Base-by-base conservation (phyloP, 2,888 invertebrate species). In the Laspeyria flexula region DNA sequence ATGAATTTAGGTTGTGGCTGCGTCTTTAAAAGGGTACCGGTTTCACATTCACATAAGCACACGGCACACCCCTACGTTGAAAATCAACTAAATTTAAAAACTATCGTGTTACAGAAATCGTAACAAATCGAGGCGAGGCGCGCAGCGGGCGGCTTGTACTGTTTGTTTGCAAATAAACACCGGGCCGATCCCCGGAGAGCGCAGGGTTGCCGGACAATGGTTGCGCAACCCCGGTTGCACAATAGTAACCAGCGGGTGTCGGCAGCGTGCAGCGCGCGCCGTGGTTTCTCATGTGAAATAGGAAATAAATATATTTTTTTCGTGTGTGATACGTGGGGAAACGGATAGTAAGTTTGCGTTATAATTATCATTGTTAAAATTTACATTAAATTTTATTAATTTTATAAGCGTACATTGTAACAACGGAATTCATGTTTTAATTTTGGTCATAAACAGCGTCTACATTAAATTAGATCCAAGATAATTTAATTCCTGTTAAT, bases 151-250 rank as follows among this genome's bases (percentile, higher is more conserved):
- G 85, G 84, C 53, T 72, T 81, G 69, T 74, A 77, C 71, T 69
- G 77, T 78, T 75, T 90, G 90, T 91, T 90, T 91, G 90, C 91
- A 91, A 91, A 91, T 90, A 91, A 88, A 89, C 91, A 91, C 84
- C 88, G 86, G 90, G 87, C 87, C 67, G 78, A 67, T 65, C 62
- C 83, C 80, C 72, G 76, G 63, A 55, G 77, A 43, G 63, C 55
- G 37, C 52, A 46, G 40, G 30, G 41, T 33, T 42, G 30, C 37
- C 31, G 45, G 55, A 70, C 69, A 69, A 69, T 51, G 56, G 58
- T 65, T 56, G 73, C 55, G 53, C 63, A 68, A 58, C 63, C 74
- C 73, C 71, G 68, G 69, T 72, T 66, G 74, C 67, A 89, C 86
- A 90, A 90, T 86, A 66, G 70, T 71, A 70, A 73, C 75, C 88